Evolutionary conservation across 1,140 invertebrate genomes (phyloP).

Genomic region (Macrosteles quadrilineatus): DNA sequence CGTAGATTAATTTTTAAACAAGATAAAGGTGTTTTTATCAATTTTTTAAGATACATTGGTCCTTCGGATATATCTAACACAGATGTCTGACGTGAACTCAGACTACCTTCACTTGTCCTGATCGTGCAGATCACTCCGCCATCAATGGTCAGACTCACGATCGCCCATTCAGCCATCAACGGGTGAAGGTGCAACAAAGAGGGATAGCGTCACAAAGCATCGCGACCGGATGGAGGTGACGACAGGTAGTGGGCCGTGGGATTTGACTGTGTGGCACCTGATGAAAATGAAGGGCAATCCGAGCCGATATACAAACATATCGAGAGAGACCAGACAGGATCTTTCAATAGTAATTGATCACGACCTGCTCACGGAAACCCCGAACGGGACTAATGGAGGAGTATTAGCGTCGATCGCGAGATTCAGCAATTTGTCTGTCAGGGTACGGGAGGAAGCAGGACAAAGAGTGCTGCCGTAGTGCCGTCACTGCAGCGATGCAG

Average conservation of each 20-base stretch:
- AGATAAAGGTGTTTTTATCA: no score
- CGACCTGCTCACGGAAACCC: not conserved
- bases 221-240: not conserved
- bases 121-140: no score
- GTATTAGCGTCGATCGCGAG: not conserved
- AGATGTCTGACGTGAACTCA: no score
- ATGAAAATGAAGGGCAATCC: not conserved
- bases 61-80: no score
- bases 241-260: not conserved
- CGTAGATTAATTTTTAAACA: no score
- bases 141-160: no score
- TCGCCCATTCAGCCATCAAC: no score
- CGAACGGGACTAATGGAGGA: not conserved
- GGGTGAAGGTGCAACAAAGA: conserved; percentile 7
- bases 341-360: conserved; percentile 22
- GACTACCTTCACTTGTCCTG: no score
- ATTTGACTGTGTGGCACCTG: not conserved
- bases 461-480: not conserved
- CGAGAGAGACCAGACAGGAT: not conserved
- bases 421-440: conserved; percentile 25
- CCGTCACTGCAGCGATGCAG: no score
- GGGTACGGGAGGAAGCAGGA: not conserved
- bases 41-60: no score
- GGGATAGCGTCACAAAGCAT: conserved; percentile 2
- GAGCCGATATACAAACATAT: conserved; percentile 23